These are phyloP conservation scores for Pedionomus torquatus DNA, from an alignment of 2,113 vertebrate species.

Conservation along the genomic window DNA sequence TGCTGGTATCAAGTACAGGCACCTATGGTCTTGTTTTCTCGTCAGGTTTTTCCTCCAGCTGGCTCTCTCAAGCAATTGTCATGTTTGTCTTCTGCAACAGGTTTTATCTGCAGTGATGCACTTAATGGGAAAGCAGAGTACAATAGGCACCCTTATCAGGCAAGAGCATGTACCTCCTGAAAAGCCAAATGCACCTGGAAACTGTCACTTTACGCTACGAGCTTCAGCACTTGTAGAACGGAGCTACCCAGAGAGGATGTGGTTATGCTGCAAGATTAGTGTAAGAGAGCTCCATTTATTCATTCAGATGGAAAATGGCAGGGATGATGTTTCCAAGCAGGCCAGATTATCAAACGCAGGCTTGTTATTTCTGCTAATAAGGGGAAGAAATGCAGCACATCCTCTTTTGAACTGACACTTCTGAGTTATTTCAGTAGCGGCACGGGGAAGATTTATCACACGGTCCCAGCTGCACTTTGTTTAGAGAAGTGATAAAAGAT, in stretches of 20 bases:
- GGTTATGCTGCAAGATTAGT: rapidly evolving
- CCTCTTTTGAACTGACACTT: not conserved
- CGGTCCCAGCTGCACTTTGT: not conserved
- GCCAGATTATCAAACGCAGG: not conserved
- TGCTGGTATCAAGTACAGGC: rapidly evolving
- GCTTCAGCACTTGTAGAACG: rapidly evolving
- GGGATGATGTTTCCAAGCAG: not conserved
- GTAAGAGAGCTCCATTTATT: not conserved
- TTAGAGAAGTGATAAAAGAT: not conserved
- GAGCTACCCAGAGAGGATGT: rapidly evolving
- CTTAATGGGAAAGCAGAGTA: not conserved
- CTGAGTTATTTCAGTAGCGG: not conserved
- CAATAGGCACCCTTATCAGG: not conserved
- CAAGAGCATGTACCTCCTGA: rapidly evolving
- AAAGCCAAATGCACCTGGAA: not conserved
- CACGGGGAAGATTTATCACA: not conserved
- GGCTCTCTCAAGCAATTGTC: rapidly evolving
- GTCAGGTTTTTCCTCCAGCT: not conserved
- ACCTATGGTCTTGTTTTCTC: rapidly evolving
- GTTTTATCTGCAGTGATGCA: not conserved
- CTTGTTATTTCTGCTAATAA: not conserved
- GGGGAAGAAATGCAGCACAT: not conserved
- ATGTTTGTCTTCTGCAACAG: not conserved
- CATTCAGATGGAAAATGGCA: not conserved
- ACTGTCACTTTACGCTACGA: not conserved